Evolutionary conservation across 2,113 vertebrate genomes (phyloP).

Genomic region (Paradisaea rubra): DNA sequence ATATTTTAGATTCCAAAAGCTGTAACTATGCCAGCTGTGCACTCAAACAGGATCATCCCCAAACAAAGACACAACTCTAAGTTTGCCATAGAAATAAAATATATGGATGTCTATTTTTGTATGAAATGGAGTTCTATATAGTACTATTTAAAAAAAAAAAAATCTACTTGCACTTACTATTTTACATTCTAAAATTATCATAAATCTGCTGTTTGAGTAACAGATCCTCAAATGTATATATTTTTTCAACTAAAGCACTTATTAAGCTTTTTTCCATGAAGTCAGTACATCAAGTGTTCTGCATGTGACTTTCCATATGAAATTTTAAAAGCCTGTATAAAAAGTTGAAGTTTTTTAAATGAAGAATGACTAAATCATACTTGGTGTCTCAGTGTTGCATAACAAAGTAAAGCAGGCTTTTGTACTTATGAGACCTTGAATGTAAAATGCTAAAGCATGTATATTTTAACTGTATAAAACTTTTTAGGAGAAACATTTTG

Average conservation of each 20-base stretch:
- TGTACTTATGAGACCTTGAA: slow-evolving; percentile 7
- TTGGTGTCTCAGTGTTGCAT: slow-evolving; percentile 7
- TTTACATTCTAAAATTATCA: slow-evolving; percentile 61
- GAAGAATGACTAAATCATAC: neutral
- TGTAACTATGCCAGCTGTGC: neutral
- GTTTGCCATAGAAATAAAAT: slow-evolving; percentile 6
- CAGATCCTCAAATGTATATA: slow-evolving; percentile 46
- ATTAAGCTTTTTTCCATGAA: neutral
- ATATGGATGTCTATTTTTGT: slow-evolving; percentile 66
- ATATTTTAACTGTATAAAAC: slow-evolving; percentile 67
- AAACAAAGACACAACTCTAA: neutral
- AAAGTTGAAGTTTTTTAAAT: neutral
- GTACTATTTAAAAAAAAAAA: slow-evolving; percentile 49
- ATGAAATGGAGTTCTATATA: slow-evolving; percentile 50
- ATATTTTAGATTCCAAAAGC: neutral
- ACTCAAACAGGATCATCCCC: neutral
- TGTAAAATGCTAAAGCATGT: slow-evolving; percentile 48
- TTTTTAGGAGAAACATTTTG: neutral
- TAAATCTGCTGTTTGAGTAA: slow-evolving; percentile 34
- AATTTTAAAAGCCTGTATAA: slow-evolving; percentile 4
- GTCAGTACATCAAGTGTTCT: neutral
- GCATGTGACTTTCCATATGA: neutral
- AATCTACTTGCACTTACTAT: slow-evolving; percentile 62
- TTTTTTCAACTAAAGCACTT: slow-evolving; percentile 8
- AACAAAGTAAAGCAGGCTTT: slow-evolving; percentile 11